Evolutionary conservation across 2,888 invertebrate species (phyloP), one percentile per base, ranked within the genome.

Genomic region (Dermolepida albohirtum): DNA sequence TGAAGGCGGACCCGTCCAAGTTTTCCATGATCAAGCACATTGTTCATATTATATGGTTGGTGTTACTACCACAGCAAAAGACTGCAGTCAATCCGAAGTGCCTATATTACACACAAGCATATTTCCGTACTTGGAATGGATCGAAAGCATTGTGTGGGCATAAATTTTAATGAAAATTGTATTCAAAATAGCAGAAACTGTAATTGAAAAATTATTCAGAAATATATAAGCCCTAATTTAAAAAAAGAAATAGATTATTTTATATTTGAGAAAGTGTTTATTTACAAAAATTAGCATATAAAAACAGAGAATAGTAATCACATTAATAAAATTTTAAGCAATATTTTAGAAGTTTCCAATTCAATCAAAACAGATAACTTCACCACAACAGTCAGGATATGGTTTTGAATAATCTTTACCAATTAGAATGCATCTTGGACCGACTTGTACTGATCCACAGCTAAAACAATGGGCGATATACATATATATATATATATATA

Each of bases 71-170:
- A 22, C 67, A 1, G 50, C 76, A 16, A 29, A 34, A 34, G 29
- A 50, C 11, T 64, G 64, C 1, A 49, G 39, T 14, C 10, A 51
- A 16, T n/a, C 51, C 1, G 14, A 14, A 8, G 34, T 10, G 6
- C 34, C 34, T 0, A 89, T 87, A 0, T 83, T 90, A 2, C 91
- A 89, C 74, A 88, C 89, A 0, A 82, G 85, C 43, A 86, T 89
- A 0, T 83, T 83, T 2, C 51, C 84, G 49, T 89, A 85, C 73
- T 74, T 88, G 1, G 78, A 86, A 6, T 90, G 89, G 89, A 86
- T 90, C 39, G 89, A 89, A 76, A 80, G 78, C 40, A 77, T 84
- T 17, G 86, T 89, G 14, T 89, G 89, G 89, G 82, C 85, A 16
- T 34, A 34, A 34, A 34, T 34, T 22, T 22, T 22, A 22, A 22